phyloP scores from a whole-genome alignment of 2,888 invertebrate genomes.

The Anthophora plumipes region DNA sequence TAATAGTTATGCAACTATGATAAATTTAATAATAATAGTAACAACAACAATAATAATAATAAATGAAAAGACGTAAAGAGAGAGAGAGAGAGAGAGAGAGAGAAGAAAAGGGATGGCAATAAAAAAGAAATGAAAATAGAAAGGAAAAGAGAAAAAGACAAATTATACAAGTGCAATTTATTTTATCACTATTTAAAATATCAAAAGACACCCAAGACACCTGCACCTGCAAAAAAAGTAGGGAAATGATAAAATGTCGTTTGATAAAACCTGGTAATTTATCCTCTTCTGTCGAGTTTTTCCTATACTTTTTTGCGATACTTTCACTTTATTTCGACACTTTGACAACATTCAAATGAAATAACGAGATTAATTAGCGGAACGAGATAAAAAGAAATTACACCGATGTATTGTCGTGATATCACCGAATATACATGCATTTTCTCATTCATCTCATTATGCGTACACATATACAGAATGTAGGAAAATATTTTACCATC shows the following conservation, averaged over 20 bases:
- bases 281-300: not conserved
- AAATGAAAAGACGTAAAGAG: constrained; percentile 5
- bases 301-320: not conserved
- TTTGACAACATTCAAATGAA: not conserved
- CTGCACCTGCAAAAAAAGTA: constrained; percentile 4
- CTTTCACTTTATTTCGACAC: not conserved
- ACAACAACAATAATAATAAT: not conserved
- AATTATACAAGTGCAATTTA: constrained; percentile 27
- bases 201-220: constrained; percentile 40
- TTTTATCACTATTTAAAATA: constrained; percentile 54
- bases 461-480: not conserved
- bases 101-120: not conserved
- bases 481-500: constrained; percentile 59
- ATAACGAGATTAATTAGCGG: not conserved
- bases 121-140: not conserved
- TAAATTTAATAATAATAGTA: constrained; percentile 18
- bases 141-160: constrained; percentile 11
- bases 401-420: not conserved
- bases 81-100: not conserved
- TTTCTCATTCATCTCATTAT: not conserved
- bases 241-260: constrained; percentile 15
- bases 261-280: constrained; percentile 11
- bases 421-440: not conserved
- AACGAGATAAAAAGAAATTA: not conserved
- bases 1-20: constrained; percentile 11